Evolutionary conservation across 2,888 invertebrate genomes (phyloP), one percentile per base, ranked within the genome.

Genomic region (Gastracanthus pulcherrimus): DNA sequence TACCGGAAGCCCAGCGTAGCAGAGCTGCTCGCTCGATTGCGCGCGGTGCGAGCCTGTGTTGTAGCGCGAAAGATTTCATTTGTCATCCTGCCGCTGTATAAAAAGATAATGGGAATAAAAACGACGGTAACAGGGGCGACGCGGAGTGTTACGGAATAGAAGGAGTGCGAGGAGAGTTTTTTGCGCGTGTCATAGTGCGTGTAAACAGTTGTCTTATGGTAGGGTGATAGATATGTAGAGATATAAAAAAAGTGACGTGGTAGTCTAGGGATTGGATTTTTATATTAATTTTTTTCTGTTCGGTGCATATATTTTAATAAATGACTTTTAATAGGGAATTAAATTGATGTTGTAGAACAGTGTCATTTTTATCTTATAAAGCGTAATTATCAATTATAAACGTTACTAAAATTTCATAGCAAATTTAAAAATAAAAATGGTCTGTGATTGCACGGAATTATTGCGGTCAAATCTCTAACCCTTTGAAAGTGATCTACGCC

Each of bases 21-120:
- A 4, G 6, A 9, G n/a, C n/a, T n/a, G 5, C 26, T 58, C 19
- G 29, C 41, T 38, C 38, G 38, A 23, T 67, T 48, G 23, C 0
- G 36, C 34, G 19, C n/a, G 3, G 23, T 19, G 19, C 11, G 16
- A 41, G 82, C 67, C 29, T n/a, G n/a, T n/a, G n/a, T n/a, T n/a
- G n/a, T n/a, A n/a, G 82, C 69, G 75, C 60, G 78, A 71, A 80
- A 64, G 62, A 62, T 78, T 80, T 77, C 80, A 75, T 80, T 82
- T 76, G 60, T 75, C 76, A 81, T 84, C 77, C 76, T 62, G 26
- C 55, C 60, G 41, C 19, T 36, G 34, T 36, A 16, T 55, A 78
- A 78, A 77, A 77, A 77, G 51, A 77, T 81, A 74, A 77, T 77
- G 74, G 67, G 62, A 41, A 77, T 81, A 69, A 77, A 77, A 74